phyloP scores from a whole-genome alignment of 2,797 vertebrate species.

The Scomberomorus guttatus region DNA sequence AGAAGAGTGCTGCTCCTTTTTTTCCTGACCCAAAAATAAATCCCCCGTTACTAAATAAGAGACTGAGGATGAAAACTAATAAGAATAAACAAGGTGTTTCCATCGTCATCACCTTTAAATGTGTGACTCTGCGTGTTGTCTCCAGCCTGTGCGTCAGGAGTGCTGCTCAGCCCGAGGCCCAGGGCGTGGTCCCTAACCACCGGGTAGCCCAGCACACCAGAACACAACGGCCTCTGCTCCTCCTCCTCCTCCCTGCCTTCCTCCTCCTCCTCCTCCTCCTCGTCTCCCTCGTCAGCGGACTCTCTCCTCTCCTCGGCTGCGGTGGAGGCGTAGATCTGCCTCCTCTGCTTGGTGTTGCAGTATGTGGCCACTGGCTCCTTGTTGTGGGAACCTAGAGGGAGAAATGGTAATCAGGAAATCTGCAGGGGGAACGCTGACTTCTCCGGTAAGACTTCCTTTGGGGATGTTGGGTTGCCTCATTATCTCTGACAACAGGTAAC shows the following conservation, averaged over 20 bases:
- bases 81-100: not conserved
- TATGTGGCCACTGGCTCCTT: constrained; percentile 73
- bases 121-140: constrained; percentile 79
- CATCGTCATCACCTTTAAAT: constrained; percentile 86
- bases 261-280: constrained; percentile 54
- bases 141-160: constrained; percentile 78
- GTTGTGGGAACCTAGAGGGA: constrained; percentile 73
- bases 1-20: not conserved
- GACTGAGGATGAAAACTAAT: too few species aligned
- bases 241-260: constrained; percentile 87
- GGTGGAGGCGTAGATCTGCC: constrained; percentile 72
- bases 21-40: not conserved
- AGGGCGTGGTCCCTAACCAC: constrained; percentile 86
- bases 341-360: constrained; percentile 78
- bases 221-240: constrained; percentile 91
- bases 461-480: constrained; percentile 51
- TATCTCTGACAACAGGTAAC: constrained; percentile 61
- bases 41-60: not conserved
- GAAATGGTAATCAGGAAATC: constrained; percentile 49
- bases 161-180: constrained; percentile 82
- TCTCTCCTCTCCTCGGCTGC: constrained; percentile 82
- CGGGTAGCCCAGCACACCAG: constrained; percentile 88
- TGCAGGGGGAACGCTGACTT: constrained; percentile 43
- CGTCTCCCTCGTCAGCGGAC: constrained; percentile 61
- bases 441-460: constrained; percentile 32